Percentiles rank a stretch among this genome's conserved stretches.
phyloP scores from a whole-genome alignment of 2,797 vertebrate species.

The Pagetopsis macropterus region DNA sequence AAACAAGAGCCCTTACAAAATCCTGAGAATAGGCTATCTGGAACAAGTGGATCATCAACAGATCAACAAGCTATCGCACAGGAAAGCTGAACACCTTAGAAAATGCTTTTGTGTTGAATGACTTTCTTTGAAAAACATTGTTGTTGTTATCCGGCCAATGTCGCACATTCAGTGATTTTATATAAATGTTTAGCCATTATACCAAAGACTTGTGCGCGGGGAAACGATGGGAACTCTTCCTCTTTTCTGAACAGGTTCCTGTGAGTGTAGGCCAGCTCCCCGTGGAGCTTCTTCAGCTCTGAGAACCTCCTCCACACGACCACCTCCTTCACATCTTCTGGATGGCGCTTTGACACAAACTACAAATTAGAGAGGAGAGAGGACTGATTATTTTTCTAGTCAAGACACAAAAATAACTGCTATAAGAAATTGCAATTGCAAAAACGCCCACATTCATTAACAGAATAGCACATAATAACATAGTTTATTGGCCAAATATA shows the following conservation, averaged over 20 bases:
- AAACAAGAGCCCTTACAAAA: conserved; percentile 26
- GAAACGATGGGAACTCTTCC: conserved; percentile 92
- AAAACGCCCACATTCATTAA: no score
- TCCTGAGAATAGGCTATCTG: neutral
- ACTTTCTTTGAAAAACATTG: neutral
- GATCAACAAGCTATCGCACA: neutral
- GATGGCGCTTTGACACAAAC: conserved; percentile 90
- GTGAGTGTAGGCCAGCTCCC: conserved; percentile 91
- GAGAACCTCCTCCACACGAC: conserved; percentile 91
- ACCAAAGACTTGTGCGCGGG: conserved; percentile 91
- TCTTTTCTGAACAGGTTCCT: conserved; percentile 90
- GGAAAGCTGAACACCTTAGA: neutral
- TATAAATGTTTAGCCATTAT: neutral
- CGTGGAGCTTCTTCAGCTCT: conserved; percentile 91
- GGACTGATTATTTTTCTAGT: neutral
- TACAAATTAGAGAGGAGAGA: conserved; percentile 52
- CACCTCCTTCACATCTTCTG: conserved; percentile 91
- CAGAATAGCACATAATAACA: no score
- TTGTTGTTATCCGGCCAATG: neutral
- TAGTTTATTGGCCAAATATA: no score
- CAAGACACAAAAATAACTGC: no score
- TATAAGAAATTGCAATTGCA: no score
- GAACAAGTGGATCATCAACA: neutral
- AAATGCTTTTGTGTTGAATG: neutral
- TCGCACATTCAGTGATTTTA: neutral